Percentiles rank a stretch among this genome's conserved stretches.
Conservation (phyloP, 2,888 invertebrate species). For the Drosophila neonasuta region DNA sequence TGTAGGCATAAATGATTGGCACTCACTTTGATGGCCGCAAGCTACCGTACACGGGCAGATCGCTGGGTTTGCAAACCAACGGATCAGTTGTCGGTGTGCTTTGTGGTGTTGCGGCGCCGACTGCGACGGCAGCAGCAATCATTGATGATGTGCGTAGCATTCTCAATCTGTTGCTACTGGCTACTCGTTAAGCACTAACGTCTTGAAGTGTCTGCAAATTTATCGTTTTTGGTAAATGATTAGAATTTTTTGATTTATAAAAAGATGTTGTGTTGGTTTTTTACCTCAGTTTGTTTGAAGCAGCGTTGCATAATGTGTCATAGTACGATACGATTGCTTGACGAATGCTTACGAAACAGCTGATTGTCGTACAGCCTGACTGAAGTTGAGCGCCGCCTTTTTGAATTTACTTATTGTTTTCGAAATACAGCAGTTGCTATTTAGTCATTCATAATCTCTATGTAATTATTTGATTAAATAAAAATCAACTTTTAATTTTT, state of each 20-base stretch:
- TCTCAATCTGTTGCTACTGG: conserved; percentile 23
- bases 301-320: conserved; percentile 64
- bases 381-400: not conserved
- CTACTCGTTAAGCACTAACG: conserved; percentile 7
- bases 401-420: not conserved
- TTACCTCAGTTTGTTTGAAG: conserved; percentile 48
- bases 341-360: conserved; percentile 30
- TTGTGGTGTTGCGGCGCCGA: conserved; percentile 37
- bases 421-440: not conserved
- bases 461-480: no score
- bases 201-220: conserved; percentile 35
- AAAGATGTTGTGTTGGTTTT: conserved; percentile 31
- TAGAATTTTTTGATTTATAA: conserved; percentile 54
- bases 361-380: conserved; percentile 15
- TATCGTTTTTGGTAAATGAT: conserved; percentile 25
- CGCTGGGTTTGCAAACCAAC: conserved; percentile 75
- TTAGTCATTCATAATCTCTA: not conserved
- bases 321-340: conserved; percentile 57
- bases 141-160: conserved; percentile 62
- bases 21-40: conserved; percentile 72
- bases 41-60: conserved; percentile 80
- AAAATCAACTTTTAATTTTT: no score
- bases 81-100: conserved; percentile 13
- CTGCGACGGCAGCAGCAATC: conserved; percentile 69
- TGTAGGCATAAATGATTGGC: not conserved